Percentiles rank a stretch among this genome's conserved stretches.
These are phyloP conservation scores for Pyrocoelia pectoralis DNA, from an alignment of 2,888 invertebrate species.

Conservation along the genomic window DNA sequence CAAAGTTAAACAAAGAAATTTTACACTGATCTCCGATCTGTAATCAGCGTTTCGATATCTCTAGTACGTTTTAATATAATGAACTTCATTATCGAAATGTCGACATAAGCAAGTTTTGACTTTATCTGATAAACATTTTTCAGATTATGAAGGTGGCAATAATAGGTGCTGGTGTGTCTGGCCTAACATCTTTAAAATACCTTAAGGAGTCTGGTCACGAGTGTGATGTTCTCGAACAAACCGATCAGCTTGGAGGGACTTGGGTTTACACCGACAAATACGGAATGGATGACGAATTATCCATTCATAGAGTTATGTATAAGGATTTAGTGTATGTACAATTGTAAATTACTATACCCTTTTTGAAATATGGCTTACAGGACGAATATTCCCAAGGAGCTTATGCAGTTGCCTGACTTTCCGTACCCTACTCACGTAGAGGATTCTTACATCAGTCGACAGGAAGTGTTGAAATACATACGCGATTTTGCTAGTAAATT, in stretches of 20 bases:
- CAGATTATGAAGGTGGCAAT: too few relatives aligned
- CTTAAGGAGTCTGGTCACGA: conserved; percentile 53
- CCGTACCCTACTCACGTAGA: conserved; percentile 66
- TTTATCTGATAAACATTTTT: too few relatives aligned
- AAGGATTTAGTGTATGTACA: conserved; percentile 69
- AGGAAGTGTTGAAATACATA: conserved; percentile 74
- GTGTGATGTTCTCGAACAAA: conserved; percentile 74
- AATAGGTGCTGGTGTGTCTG: not conserved
- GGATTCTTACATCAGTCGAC: conserved; percentile 71
- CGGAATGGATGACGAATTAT: conserved; percentile 59
- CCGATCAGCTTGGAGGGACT: conserved; percentile 75
- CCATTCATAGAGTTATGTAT: conserved; percentile 66
- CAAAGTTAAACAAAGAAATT: too few relatives aligned
- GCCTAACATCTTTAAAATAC: not conserved
- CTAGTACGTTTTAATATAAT: too few relatives aligned
- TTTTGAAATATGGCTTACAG: conserved; percentile 40
- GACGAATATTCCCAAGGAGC: conserved; percentile 82
- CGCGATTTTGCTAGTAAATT: conserved; percentile 66
- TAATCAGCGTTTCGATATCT: too few relatives aligned
- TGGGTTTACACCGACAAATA: conserved; percentile 76
- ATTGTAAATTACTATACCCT: not conserved
- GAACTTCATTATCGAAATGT: too few relatives aligned
- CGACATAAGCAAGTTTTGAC: too few relatives aligned
- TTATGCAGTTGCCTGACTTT: conserved; percentile 81
- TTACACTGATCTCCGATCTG: too few relatives aligned